Percentiles rank a stretch among this genome's conserved stretches.
Evolutionary conservation across 1,140 invertebrate species (phyloP).

Genomic region (Sycophaga agraensis): DNA sequence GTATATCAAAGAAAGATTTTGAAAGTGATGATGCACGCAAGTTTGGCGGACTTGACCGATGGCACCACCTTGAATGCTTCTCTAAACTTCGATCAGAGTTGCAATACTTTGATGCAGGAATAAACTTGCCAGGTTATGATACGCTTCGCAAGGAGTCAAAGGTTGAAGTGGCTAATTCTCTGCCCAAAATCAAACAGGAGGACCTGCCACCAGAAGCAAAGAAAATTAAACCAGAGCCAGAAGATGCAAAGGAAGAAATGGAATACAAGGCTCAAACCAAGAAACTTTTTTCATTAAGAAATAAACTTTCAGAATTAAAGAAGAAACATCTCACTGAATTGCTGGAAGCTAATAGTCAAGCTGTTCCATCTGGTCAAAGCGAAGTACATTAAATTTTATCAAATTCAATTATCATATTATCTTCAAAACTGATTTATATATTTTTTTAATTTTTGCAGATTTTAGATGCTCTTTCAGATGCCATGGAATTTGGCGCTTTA

Average conservation of each 20-base stretch:
- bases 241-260: constrained; percentile 60
- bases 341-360: constrained; percentile 74
- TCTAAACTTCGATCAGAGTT: constrained; percentile 73
- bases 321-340: constrained; percentile 58
- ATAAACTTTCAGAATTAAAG: constrained; percentile 53
- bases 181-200: constrained; percentile 68
- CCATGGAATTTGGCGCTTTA: constrained; percentile 85
- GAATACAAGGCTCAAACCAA: constrained; percentile 76
- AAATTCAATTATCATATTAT: too few species aligned
- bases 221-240: constrained; percentile 68
- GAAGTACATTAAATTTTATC: constrained; percentile 2
- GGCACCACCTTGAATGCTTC: constrained; percentile 95
- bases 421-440: too few species aligned
- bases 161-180: constrained; percentile 65
- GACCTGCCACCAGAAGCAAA: constrained; percentile 63
- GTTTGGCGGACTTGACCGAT: constrained; percentile 79
- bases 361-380: constrained; percentile 61
- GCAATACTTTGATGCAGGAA: constrained; percentile 72
- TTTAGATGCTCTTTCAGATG: constrained; percentile 77
- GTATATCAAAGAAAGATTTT: constrained; percentile 85
- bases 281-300: constrained; percentile 71
- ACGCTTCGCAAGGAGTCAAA: constrained; percentile 76
- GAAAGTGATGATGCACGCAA: constrained; percentile 76
- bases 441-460: constrained; percentile 60
- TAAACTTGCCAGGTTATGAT: constrained; percentile 73